These are phyloP conservation scores for Cephus cinctus DNA, from an alignment of 1,140 invertebrate genomes.

Conservation along the genomic window DNA sequence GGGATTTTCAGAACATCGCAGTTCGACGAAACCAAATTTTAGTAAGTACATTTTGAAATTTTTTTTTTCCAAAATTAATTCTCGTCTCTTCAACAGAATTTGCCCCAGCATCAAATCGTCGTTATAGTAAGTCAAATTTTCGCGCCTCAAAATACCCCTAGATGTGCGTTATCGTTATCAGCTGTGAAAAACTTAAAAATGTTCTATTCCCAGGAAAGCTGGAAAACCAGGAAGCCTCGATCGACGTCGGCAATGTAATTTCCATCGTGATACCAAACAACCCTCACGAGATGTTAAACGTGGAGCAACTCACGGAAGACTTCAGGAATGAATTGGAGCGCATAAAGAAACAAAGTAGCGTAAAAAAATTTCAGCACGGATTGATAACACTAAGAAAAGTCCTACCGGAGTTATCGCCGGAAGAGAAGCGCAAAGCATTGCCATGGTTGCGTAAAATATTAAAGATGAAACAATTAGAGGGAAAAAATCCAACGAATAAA, in stretches of 20 bases:
- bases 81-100: too few species aligned
- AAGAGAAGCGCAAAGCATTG: slow-evolving; percentile 16
- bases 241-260: slow-evolving; percentile 20
- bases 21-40: too few species aligned
- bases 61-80: too few species aligned
- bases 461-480: neutral
- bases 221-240: too few species aligned
- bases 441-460: slow-evolving; percentile 9
- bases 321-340: slow-evolving; percentile 17
- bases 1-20: too few species aligned
- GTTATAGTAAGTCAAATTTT: too few species aligned
- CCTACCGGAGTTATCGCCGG: slow-evolving; percentile 8
- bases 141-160: too few species aligned
- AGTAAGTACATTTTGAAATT: too few species aligned
- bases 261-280: slow-evolving; percentile 20
- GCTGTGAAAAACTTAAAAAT: too few species aligned
- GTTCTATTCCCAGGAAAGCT: too few species aligned
- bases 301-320: slow-evolving; percentile 18
- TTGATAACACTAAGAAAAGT: slow-evolving; percentile 12
- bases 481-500: neutral
- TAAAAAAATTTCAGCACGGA: slow-evolving; percentile 14
- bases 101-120: too few species aligned
- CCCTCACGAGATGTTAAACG: slow-evolving; percentile 17
- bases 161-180: too few species aligned
- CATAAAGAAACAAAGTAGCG: slow-evolving; percentile 12